Evolutionary conservation across 1,140 invertebrate genomes (phyloP).

Genomic region (Pogonomyrmex californicus): DNA sequence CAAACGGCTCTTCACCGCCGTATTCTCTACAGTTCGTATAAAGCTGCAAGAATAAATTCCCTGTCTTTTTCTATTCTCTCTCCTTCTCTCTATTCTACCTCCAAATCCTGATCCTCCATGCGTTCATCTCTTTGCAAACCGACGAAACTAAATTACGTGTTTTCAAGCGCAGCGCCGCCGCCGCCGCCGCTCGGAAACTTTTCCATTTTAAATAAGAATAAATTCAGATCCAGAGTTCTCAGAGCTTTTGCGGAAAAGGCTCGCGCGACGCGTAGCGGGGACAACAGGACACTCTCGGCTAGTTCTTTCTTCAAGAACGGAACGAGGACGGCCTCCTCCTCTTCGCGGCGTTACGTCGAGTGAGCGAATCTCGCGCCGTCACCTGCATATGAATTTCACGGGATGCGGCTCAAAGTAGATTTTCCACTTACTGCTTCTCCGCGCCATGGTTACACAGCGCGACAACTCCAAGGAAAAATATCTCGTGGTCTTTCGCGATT

Average conservation of each 20-base stretch:
- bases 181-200: slow-evolving; percentile 75
- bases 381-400: slow-evolving; percentile 62
- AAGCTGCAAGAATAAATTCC: slow-evolving; percentile 48
- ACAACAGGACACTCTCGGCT: slow-evolving; percentile 49
- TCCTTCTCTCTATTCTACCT: not conserved
- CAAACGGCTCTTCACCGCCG: slow-evolving; percentile 24
- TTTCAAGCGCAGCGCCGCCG: slow-evolving; percentile 70
- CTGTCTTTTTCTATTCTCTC: not conserved
- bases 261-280: not conserved
- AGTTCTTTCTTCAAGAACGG: not conserved
- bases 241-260: slow-evolving; percentile 26
- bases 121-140: slow-evolving; percentile 57
- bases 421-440: slow-evolving; percentile 49
- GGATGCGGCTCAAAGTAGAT: slow-evolving; percentile 42
- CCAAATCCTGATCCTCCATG: slow-evolving; percentile 20
- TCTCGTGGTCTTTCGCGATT: slow-evolving; percentile 11
- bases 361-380: slow-evolving; percentile 41
- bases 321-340: not conserved
- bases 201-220: slow-evolving; percentile 84
- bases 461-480: slow-evolving; percentile 24
- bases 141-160: slow-evolving; percentile 82
- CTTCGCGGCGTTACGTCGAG: not conserved
- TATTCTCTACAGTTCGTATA: slow-evolving; percentile 51
- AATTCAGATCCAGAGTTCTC: slow-evolving; percentile 78
- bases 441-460: slow-evolving; percentile 6